These are phyloP conservation scores for Ashinkailepas kermadecensis DNA, from an alignment of 2,888 invertebrate species.

Conservation along the genomic window DNA sequence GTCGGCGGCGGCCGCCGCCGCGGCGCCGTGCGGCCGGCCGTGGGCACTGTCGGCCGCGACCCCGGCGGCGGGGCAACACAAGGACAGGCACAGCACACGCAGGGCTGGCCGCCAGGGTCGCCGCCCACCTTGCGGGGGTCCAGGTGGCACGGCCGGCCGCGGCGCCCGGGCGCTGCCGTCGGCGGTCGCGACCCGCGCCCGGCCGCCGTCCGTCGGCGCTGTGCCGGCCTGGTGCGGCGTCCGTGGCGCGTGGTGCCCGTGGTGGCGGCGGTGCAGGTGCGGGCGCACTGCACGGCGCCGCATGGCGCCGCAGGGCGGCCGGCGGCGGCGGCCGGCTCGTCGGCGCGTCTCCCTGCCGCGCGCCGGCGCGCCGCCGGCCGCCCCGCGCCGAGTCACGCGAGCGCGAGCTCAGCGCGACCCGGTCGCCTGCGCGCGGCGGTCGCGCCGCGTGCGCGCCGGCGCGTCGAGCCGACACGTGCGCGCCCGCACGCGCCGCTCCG, in stretches of 20 bases:
- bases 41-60: neutral
- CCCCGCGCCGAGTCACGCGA: neutral
- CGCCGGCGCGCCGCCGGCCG: neutral
- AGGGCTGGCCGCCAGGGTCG: slow-evolving; percentile 1
- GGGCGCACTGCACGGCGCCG: neutral
- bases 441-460: no score
- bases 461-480: no score
- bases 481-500: neutral
- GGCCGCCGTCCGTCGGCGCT: neutral
- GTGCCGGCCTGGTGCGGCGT: neutral
- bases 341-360: slow-evolving; percentile 8
- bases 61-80: neutral
- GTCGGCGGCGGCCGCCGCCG: neutral
- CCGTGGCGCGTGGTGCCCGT: neutral
- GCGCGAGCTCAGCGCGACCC: no score
- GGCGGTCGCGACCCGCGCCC: neutral
- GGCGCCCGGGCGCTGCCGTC: neutral
- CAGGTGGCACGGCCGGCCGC: neutral
- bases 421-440: no score
- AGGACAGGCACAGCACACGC: neutral
- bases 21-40: neutral
- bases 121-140: slow-evolving; percentile 8
- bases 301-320: neutral
- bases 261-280: neutral
- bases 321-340: neutral